Percentiles rank a stretch among this genome's conserved stretches.
Conservation (phyloP, 2,113 vertebrate genomes). For the Saimiri boliviensis region DNA sequence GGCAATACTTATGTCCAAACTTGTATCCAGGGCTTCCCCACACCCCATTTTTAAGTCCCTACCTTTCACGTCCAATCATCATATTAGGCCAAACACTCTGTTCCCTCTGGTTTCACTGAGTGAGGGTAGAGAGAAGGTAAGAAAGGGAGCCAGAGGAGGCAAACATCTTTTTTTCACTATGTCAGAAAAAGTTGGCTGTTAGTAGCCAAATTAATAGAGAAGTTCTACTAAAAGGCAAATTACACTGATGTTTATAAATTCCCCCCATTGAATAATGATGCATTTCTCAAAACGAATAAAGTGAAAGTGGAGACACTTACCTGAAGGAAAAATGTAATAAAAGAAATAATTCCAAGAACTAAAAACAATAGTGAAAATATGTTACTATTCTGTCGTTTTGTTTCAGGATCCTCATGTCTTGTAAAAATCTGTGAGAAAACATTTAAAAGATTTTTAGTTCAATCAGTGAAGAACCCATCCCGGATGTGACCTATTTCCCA, state of each 20-base stretch:
- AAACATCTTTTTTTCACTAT: background rate
- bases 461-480: background rate
- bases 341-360: constrained; percentile 88
- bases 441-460: constrained; percentile 29
- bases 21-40: background rate
- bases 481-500: background rate
- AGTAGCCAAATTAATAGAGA: background rate
- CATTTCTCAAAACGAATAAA: background rate
- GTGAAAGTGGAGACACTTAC: constrained; percentile 81
- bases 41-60: background rate
- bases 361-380: constrained; percentile 93
- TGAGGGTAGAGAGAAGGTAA: background rate
- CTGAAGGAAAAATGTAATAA: constrained; percentile 95
- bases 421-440: constrained; percentile 87
- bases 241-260: background rate
- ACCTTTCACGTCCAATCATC: background rate
- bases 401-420: rapidly evolving
- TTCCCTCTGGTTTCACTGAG: background rate
- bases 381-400: constrained; percentile 75
- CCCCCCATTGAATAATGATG: background rate
- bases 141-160: background rate
- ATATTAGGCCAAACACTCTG: background rate
- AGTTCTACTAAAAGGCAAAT: background rate
- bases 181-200: background rate
- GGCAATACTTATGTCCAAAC: background rate